Conservation (phyloP, 2,888 invertebrate species). For the Podotricha telesiphe region DNA sequence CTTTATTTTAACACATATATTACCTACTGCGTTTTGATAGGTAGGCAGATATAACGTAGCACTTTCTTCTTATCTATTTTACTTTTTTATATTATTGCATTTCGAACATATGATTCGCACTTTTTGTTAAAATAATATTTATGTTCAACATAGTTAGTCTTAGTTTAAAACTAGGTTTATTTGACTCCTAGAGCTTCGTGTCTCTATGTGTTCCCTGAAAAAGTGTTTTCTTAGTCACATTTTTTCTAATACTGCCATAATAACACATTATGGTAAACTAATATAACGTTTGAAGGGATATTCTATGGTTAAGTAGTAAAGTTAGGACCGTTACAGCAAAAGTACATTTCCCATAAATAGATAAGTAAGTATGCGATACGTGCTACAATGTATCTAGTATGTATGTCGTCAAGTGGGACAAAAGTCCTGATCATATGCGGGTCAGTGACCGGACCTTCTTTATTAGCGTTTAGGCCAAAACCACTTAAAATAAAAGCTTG, state of each 20-base stretch:
- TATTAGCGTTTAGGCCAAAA: constrained; percentile 50
- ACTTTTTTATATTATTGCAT: no score
- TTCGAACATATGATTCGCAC: no score
- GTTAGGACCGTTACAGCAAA: constrained; percentile 26
- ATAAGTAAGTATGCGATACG: constrained; percentile 43
- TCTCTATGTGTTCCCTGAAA: no score
- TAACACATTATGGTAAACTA: background rate
- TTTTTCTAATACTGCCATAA: background rate
- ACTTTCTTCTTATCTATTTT: no score
- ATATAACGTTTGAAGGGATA: background rate
- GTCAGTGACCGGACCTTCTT: constrained; percentile 54
- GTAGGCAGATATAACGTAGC: no score
- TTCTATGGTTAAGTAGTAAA: background rate
- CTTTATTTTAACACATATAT: no score
- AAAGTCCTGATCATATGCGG: constrained; percentile 46
- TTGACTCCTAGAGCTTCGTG: no score
- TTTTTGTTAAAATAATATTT: no score
- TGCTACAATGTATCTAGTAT: constrained; percentile 42
- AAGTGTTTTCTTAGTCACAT: background rate
- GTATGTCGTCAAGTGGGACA: constrained; percentile 49
- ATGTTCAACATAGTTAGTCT: no score
- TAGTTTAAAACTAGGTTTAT: no score
- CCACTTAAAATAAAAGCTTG: constrained; percentile 40
- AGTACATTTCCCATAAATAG: constrained; percentile 41
- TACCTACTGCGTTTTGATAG: no score